Percentiles rank a stretch among this genome's conserved stretches.
Evolutionary conservation across 1,140 invertebrate species (phyloP).

Genomic region (Eufriesea mexicana): DNA sequence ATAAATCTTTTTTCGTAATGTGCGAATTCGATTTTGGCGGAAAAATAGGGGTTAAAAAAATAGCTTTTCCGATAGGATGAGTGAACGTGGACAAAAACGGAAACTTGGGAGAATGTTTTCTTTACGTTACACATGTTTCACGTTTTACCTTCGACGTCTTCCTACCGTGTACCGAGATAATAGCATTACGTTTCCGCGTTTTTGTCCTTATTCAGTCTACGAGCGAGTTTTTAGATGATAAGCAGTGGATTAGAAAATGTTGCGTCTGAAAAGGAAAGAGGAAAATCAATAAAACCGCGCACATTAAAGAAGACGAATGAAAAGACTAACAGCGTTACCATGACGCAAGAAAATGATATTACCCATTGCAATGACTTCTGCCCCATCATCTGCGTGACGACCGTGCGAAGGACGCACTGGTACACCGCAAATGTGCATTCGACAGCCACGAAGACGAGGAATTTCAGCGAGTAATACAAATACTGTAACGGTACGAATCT

Average conservation of each 20-base stretch:
- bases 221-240: constrained; percentile 20
- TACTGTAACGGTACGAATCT: neutral
- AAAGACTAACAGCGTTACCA: neutral
- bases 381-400: constrained; percentile 29
- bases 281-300: constrained; percentile 37
- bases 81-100: constrained; percentile 65
- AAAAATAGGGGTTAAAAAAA: neutral
- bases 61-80: neutral
- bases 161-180: constrained; percentile 27
- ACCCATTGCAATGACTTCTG: constrained; percentile 49
- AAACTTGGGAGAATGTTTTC: constrained; percentile 27
- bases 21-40: no score
- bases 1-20: no score
- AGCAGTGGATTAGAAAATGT: constrained; percentile 28
- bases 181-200: constrained; percentile 60
- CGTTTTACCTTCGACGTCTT: constrained; percentile 25
- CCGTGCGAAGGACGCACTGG: neutral
- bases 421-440: neutral
- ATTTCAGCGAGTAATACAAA: neutral
- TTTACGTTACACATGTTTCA: neutral
- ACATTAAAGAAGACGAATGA: neutral
- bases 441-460: neutral
- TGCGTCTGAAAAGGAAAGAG: constrained; percentile 51
- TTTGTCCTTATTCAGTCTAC: constrained; percentile 63
- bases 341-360: constrained; percentile 7